A percentile compares a stretch with the other conserved stretches of the same genome.
Conservation (phyloP, 2,797 vertebrate species). For the Heteromormyrus szaboi region DNA sequence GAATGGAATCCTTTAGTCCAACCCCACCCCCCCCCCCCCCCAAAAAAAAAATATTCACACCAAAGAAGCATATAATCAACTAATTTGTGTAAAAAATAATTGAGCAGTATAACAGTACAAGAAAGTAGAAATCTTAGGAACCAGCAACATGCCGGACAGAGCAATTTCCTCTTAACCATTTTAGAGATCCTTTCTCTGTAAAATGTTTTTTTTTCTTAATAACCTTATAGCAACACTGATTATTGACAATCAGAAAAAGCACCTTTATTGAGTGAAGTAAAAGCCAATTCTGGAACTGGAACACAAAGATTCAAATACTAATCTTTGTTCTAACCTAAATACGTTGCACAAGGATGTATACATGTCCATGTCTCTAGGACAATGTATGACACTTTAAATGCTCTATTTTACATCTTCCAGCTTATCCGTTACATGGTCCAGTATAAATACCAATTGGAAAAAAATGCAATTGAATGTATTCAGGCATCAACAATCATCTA, state of each 20-base stretch:
- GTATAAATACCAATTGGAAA: neutral
- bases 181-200: neutral
- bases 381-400: neutral
- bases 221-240: neutral
- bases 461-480: neutral
- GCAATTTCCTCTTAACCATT: neutral
- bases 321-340: neutral
- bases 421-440: neutral
- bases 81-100: neutral
- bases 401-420: neutral
- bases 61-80: neutral
- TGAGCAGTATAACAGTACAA: neutral
- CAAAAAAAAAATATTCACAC: neutral
- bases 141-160: neutral
- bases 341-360: neutral
- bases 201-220: neutral
- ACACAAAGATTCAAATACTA: neutral
- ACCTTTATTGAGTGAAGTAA: neutral
- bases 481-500: neutral
- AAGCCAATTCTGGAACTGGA: neutral
- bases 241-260: neutral
- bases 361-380: neutral
- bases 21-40: too few species aligned
- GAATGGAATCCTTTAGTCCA: neutral
- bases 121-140: neutral